Conservation (phyloP, 2,113 vertebrate genomes). For the Menura novaehollandiae region DNA sequence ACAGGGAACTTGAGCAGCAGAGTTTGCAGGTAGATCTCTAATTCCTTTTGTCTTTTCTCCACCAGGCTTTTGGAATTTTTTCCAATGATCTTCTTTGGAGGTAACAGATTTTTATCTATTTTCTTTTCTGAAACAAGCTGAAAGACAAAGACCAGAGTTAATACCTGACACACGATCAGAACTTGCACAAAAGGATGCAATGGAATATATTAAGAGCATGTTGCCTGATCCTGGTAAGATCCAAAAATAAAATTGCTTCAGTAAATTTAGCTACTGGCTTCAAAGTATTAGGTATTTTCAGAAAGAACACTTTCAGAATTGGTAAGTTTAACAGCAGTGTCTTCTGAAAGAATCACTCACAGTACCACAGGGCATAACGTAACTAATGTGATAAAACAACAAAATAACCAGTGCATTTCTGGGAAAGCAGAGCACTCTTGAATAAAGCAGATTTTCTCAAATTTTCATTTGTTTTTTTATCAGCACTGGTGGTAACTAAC, state of each 20-base stretch:
- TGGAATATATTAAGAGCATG: background rate
- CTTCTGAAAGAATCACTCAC: background rate
- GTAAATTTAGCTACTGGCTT: background rate
- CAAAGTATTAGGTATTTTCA: background rate
- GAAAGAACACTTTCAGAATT: background rate
- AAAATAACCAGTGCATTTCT: background rate
- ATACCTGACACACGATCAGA: background rate
- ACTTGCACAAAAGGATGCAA: background rate
- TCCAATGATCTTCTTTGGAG: conserved; percentile 96
- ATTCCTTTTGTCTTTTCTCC: conserved; percentile 91
- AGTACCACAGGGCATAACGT: background rate
- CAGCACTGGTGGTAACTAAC: background rate
- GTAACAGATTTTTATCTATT: conserved; percentile 88
- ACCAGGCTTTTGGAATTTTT: conserved; percentile 96
- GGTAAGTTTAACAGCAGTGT: background rate
- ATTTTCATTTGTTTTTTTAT: background rate
- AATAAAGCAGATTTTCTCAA: background rate
- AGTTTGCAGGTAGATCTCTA: conserved; percentile 92
- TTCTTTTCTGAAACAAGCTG: conserved; percentile 89
- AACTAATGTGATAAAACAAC: background rate
- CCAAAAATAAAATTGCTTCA: background rate
- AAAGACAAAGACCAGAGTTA: conserved; percentile 45
- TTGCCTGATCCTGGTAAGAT: background rate
- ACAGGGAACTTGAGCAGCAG: conserved; percentile 83
- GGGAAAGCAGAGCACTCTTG: background rate